A percentile compares a stretch with the other conserved stretches of the same genome.
These are phyloP conservation scores for Mongoloraphidia duomilia DNA, from an alignment of 2,888 invertebrate genomes.

Conservation along the genomic window DNA sequence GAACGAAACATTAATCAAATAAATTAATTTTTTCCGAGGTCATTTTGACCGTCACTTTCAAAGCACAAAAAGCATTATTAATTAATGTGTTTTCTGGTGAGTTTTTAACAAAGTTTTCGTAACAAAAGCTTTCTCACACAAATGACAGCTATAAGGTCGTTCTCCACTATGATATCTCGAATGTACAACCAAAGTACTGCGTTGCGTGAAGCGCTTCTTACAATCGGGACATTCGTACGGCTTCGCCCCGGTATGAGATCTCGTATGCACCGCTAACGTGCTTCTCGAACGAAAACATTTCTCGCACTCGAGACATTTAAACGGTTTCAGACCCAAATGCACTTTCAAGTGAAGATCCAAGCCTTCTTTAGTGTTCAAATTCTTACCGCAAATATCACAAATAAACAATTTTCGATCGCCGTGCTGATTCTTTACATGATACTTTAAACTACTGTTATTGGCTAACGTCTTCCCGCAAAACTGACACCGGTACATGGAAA, in stretches of 20 bases:
- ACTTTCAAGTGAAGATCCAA: constrained; percentile 30
- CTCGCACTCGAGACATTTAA: constrained; percentile 18
- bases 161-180: constrained; percentile 18
- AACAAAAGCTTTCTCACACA: constrained; percentile 9
- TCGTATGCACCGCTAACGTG: constrained; percentile 25
- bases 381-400: constrained; percentile 32
- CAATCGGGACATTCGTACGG: constrained; percentile 32
- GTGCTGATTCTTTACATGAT: constrained; percentile 32
- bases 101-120: constrained; percentile 6
- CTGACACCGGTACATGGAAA: constrained; percentile 27
- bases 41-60: constrained; percentile 17
- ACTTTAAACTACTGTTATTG: constrained; percentile 31
- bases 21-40: neutral
- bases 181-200: constrained; percentile 13
- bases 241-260: constrained; percentile 36
- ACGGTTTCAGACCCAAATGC: constrained; percentile 34
- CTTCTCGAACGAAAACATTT: constrained; percentile 12
- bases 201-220: constrained; percentile 19
- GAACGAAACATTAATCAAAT: too few species aligned
- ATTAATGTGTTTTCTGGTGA: constrained; percentile 1
- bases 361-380: constrained; percentile 31
- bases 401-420: constrained; percentile 31
- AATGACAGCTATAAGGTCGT: constrained; percentile 18
- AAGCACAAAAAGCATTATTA: constrained; percentile 23
- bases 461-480: constrained; percentile 36